Percentiles rank a stretch among this genome's conserved stretches.
Evolutionary conservation across 1,140 invertebrate species (phyloP).

Genomic region (Drosophila bifasciata): DNA sequence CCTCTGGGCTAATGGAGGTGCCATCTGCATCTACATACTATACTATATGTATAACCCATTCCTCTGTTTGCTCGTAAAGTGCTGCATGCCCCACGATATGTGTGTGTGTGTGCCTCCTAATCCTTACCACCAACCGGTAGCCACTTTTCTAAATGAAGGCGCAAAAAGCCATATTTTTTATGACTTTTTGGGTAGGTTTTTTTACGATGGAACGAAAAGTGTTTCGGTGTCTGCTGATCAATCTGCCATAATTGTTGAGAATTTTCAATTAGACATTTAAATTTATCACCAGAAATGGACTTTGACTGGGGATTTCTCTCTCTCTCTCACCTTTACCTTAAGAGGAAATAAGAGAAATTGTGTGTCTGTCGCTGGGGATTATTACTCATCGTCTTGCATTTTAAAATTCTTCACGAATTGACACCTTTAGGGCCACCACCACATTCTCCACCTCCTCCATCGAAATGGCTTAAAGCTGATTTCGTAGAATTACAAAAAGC

Average conservation of each 20-base stretch:
- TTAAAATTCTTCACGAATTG: conserved; percentile 77
- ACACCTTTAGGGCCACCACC: conserved; percentile 56
- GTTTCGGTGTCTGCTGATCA: conserved; percentile 43
- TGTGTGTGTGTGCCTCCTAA: conserved; percentile 43
- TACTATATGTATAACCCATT: neutral
- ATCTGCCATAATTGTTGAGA: conserved; percentile 62
- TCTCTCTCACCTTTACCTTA: conserved; percentile 3
- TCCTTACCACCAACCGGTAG: conserved; percentile 50
- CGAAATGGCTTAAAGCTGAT: conserved; percentile 63
- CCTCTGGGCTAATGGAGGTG: conserved; percentile 58
- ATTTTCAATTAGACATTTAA: conserved; percentile 66
- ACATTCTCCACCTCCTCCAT: neutral
- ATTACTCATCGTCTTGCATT: conserved; percentile 76
- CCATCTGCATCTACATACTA: conserved; percentile 27
- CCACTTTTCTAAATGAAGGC: conserved; percentile 46
- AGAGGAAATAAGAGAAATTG: conserved; percentile 15
- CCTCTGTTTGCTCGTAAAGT: conserved; percentile 46
- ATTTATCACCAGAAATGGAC: conserved; percentile 55
- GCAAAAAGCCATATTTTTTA: conserved; percentile 41
- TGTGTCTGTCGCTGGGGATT: conserved; percentile 29
- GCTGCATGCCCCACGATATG: conserved; percentile 30
- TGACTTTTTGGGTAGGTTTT: conserved; percentile 38
- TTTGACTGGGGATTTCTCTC: conserved; percentile 15
- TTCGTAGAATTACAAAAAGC: conserved; percentile 75
- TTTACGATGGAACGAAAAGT: conserved; percentile 36